Conservation (phyloP, 30 jellyfish, hydroid and myxozoan genomes). For the Aurelia sp. region DNA sequence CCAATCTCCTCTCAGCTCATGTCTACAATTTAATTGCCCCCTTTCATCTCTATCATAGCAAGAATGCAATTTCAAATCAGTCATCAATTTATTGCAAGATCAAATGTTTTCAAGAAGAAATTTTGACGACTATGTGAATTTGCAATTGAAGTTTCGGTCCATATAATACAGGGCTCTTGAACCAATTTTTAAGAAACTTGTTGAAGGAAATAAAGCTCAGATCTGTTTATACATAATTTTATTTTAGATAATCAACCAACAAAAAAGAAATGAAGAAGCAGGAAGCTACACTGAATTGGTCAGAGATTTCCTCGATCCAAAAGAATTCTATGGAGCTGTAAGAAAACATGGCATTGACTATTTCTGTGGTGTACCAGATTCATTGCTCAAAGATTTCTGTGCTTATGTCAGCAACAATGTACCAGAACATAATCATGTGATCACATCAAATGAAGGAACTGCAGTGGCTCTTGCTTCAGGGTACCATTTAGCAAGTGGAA, state of each 20-base stretch:
- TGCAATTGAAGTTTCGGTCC: too few relatives aligned
- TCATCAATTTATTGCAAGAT: too few relatives aligned
- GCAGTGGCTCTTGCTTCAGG: conserved; percentile 99
- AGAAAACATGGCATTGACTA: conserved; percentile 96
- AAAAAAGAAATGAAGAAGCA: conserved; percentile 90
- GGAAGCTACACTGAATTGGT: conserved; percentile 97
- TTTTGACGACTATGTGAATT: too few relatives aligned
- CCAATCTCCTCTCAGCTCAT: too few relatives aligned
- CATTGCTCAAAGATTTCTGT: conserved; percentile 96
- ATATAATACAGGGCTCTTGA: too few relatives aligned
- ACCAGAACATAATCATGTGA: conserved; percentile 82
- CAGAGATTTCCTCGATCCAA: conserved; percentile 94
- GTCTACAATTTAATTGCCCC: too few relatives aligned
- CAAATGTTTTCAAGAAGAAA: too few relatives aligned
- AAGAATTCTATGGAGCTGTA: conserved; percentile 90
- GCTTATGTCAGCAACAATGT: conserved; percentile 93
- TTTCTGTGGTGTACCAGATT: conserved; percentile 99
- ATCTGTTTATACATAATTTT: neutral
- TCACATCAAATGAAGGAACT: conserved; percentile 97
- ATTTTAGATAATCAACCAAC: conserved; percentile 79
- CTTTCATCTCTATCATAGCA: too few relatives aligned
- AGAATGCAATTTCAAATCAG: too few relatives aligned
- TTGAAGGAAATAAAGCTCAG: too few relatives aligned
- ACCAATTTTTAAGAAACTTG: neutral
- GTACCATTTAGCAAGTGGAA: conserved; percentile 94